Evolutionary conservation across 2,797 vertebrate species (phyloP).

Genomic region (Pangasius macronema): DNA sequence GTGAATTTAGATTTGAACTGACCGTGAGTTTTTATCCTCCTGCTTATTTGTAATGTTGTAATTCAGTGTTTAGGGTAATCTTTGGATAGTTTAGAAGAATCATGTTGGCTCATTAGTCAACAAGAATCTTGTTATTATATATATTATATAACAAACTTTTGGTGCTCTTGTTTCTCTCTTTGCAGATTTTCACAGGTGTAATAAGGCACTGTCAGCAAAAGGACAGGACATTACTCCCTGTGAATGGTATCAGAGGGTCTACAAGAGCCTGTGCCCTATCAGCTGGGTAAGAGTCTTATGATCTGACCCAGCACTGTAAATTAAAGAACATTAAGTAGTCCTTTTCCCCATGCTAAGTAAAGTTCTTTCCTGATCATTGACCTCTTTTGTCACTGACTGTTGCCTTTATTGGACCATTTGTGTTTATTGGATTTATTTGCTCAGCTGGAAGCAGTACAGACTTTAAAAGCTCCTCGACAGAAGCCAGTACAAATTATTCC

Average conservation of each 20-base stretch:
- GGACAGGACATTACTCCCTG: constrained; percentile 75
- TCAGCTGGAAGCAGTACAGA: not conserved
- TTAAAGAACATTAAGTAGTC: no score
- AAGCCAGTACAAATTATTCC: not conserved
- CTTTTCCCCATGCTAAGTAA: not conserved
- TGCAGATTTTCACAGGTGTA: constrained; percentile 81
- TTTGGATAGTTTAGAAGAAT: not conserved
- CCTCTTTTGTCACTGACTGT: not conserved
- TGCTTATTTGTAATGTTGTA: not conserved
- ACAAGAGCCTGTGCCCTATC: constrained; percentile 78
- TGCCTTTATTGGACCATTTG: not conserved
- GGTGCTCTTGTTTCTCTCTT: not conserved
- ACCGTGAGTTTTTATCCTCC: not conserved
- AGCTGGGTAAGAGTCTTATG: constrained; percentile 72
- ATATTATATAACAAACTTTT: not conserved
- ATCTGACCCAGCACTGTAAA: not conserved
- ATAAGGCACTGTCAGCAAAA: constrained; percentile 75
- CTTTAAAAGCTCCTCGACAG: not conserved
- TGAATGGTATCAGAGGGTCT: constrained; percentile 80
- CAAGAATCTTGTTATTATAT: not conserved
- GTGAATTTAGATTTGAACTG: not conserved
- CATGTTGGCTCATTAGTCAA: not conserved
- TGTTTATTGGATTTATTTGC: not conserved
- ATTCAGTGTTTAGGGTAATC: not conserved
- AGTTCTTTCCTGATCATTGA: not conserved